These are phyloP conservation scores for Monochamus alternatus DNA, from an alignment of 2,888 invertebrate species.

Conservation along the genomic window DNA sequence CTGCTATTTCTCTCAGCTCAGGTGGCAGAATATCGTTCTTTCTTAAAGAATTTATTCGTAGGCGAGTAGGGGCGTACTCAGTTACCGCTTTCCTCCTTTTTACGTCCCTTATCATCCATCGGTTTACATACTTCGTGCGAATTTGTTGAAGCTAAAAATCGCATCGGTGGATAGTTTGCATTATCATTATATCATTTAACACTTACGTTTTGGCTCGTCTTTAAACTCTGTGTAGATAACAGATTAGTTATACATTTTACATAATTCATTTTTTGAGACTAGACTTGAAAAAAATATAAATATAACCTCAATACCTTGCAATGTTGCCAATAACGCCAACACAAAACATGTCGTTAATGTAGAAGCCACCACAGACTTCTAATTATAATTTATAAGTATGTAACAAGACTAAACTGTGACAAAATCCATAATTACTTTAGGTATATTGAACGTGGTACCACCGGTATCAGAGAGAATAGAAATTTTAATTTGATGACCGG, in stretches of 20 bases:
- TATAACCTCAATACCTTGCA: background rate
- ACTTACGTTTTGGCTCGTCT: conserved; percentile 40
- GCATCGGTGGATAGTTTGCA: conserved; percentile 4
- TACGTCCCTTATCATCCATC: conserved; percentile 90
- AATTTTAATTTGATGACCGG: no score
- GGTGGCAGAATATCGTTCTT: conserved; percentile 89
- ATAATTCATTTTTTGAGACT: conserved; percentile 40
- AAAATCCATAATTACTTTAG: no score
- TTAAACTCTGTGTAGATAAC: conserved; percentile 31
- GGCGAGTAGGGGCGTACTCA: conserved; percentile 83
- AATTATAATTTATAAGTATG: no score
- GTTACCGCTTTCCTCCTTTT: conserved; percentile 84
- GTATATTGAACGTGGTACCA: no score
- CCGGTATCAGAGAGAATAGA: no score
- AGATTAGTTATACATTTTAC: conserved; percentile 40
- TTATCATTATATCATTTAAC: background rate
- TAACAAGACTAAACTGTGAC: no score
- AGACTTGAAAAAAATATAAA: background rate
- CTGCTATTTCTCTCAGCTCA: conserved; percentile 86
- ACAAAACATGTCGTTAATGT: no score
- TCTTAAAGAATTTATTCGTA: conserved; percentile 87
- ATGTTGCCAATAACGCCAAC: background rate
- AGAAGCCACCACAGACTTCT: no score
- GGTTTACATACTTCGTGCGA: conserved; percentile 85
- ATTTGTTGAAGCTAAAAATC: conserved; percentile 79